phyloP scores from a whole-genome alignment of 1,140 invertebrate genomes.

The Arion vulgaris region DNA sequence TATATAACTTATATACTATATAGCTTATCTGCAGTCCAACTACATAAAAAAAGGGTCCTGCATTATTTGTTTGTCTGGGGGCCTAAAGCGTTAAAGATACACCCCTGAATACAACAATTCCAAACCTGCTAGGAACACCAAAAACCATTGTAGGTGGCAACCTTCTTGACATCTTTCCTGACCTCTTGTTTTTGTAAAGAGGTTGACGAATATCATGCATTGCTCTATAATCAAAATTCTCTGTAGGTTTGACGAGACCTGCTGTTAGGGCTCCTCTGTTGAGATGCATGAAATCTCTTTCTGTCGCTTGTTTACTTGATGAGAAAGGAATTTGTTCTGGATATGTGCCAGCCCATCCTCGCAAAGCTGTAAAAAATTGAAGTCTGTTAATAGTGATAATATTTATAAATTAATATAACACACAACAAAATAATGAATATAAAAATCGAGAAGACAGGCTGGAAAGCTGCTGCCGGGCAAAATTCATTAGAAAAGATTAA shows the following conservation, averaged over 20 bases:
- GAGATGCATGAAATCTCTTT: constrained; percentile 68
- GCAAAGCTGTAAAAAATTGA: constrained; percentile 33
- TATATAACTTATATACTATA: too few relatives aligned
- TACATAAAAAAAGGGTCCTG: too few relatives aligned
- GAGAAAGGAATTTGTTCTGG: constrained; percentile 51
- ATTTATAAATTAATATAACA: too few relatives aligned
- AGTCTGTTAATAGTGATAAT: too few relatives aligned
- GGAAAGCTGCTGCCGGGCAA: too few relatives aligned
- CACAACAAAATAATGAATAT: too few relatives aligned
- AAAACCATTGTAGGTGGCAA: constrained; percentile 66
- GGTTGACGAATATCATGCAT: constrained; percentile 66
- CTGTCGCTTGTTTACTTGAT: constrained; percentile 51
- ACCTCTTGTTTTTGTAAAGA: constrained; percentile 49
- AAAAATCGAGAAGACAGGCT: too few relatives aligned
- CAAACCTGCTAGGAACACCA: constrained; percentile 67
- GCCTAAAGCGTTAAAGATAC: too few relatives aligned
- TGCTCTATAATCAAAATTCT: constrained; percentile 64
- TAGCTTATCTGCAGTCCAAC: too few relatives aligned
- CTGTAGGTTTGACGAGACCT: constrained; percentile 64
- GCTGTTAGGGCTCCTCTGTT: constrained; percentile 65
- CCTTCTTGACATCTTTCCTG: constrained; percentile 51
- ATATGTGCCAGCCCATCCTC: constrained; percentile 42
- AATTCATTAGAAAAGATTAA: too few relatives aligned
- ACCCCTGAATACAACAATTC: too few relatives aligned
- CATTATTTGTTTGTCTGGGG: too few relatives aligned